These are phyloP conservation scores for Pteronura brasiliensis DNA, from an alignment of 2,113 vertebrate genomes.

Conservation along the genomic window DNA sequence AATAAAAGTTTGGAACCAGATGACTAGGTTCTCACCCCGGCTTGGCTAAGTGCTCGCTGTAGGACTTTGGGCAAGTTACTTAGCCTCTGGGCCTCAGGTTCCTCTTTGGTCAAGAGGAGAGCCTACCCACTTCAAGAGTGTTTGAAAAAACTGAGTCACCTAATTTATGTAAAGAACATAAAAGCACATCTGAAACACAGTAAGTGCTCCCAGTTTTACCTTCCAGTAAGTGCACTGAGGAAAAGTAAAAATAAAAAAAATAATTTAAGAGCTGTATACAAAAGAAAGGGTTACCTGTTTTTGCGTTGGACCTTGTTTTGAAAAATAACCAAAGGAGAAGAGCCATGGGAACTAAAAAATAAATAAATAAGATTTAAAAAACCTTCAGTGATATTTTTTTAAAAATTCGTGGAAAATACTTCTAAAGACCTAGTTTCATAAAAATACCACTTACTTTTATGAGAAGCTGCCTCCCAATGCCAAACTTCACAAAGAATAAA, in stretches of 20 bases:
- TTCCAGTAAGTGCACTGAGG: neutral
- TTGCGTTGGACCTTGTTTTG: slow-evolving; percentile 92
- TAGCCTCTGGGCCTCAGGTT: neutral
- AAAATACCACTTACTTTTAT: slow-evolving; percentile 88
- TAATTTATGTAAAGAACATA: neutral
- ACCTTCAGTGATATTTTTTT: slow-evolving; percentile 7
- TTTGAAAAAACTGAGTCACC: neutral
- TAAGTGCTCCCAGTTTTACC: neutral
- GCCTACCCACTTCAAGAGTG: neutral
- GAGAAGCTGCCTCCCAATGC: slow-evolving; percentile 93
- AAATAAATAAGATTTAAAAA: neutral
- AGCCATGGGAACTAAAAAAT: slow-evolving; percentile 90
- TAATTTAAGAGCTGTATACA: neutral
- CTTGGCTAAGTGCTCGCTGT: neutral
- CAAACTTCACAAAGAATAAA: slow-evolving; percentile 91
- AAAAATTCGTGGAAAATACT: neutral
- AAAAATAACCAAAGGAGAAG: slow-evolving; percentile 93
- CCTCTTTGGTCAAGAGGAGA: neutral
- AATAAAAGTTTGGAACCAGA: neutral
- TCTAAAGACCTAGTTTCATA: neutral
- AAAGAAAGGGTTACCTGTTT: slow-evolving; percentile 89
- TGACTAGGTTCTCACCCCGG: neutral
- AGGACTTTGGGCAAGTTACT: neutral
- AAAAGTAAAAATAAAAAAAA: neutral
- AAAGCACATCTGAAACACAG: neutral